Evolutionary conservation across 1,140 invertebrate genomes (phyloP), one percentile per base, ranked within the genome.

Genomic region (Macrobrachium rosenbergii): DNA sequence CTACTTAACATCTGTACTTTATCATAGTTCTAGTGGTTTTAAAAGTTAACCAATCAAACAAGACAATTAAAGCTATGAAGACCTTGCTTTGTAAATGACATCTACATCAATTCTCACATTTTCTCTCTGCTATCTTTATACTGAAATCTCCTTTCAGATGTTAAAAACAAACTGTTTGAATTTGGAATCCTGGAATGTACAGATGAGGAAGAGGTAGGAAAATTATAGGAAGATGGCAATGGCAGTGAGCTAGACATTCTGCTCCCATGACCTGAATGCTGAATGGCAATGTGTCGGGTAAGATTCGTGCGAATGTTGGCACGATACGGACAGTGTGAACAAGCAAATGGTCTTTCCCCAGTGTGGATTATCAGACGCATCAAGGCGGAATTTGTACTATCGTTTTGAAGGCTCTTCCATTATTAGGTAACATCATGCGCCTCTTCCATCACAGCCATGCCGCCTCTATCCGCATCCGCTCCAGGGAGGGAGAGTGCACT

Each of bases 261-360:
- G 45, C 59, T 45, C 69, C 78, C 78, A 28, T 60, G 58, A 23
- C 64, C 37, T 17, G 75, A 21, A 67, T 89, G 89, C 64, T 88
- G 84, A 23, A 85, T 81, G 72, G 80, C 75, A 59, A 89, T 82
- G 72, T 89, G 89, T 19, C 89, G 86, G 21, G 83, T 83, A 43
- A 89, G 62, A 63, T 89, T 89, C 28, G 72, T 88, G 77, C 86
- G 83, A 58, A 88, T 88, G 23, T 88, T 88, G 28, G 89, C 89
- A 17, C 87, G 78, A 64, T 89, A 85, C 52, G 89, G 86, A 62
- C 89, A 89, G 73, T 85, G 78, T 63, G 82, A 77, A 88, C 93
- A 94, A 78, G 91, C 91, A 90, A 92, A 94, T 12, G 93, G 93
- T 78, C 92, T 90, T 90, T 94, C 93, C 7, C 93, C 92, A 28